These are phyloP conservation scores for Phodopus roborovskii DNA, from an alignment of 2,113 vertebrate species.

Conservation along the genomic window DNA sequence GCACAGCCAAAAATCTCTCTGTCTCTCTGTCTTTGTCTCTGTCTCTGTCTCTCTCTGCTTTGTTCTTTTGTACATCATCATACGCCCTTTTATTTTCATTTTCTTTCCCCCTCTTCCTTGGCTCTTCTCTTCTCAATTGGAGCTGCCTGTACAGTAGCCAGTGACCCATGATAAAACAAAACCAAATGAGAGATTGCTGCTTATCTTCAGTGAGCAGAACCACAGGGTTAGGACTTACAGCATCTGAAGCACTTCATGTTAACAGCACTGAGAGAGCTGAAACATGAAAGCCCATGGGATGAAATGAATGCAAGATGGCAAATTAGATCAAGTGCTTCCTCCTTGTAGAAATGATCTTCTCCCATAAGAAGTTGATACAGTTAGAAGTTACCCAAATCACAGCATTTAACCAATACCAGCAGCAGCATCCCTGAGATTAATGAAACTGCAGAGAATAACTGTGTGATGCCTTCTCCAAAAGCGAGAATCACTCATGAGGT, in stretches of 20 bases:
- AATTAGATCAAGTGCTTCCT: constrained; percentile 58
- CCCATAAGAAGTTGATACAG: background rate
- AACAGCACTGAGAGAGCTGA: background rate
- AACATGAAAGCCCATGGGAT: constrained; percentile 24
- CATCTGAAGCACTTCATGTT: background rate
- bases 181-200: constrained; percentile 20
- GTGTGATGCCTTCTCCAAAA: constrained; percentile 48
- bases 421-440: constrained; percentile 56
- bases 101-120: background rate
- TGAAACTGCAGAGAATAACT: constrained; percentile 38
- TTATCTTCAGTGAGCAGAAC: constrained; percentile 68
- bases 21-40: no score
- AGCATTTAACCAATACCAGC: constrained; percentile 19
- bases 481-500: constrained; percentile 31
- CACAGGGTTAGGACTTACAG: constrained; percentile 43
- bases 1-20: no score
- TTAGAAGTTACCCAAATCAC: constrained; percentile 51
- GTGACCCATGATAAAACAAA: constrained; percentile 15
- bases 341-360: constrained; percentile 20
- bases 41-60: background rate
- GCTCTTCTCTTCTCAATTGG: background rate
- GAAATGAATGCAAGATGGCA: constrained; percentile 23
- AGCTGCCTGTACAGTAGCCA: background rate
- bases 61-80: background rate
- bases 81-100: background rate